These are phyloP conservation scores for Grammomys dolichurus DNA, from an alignment of 2,113 vertebrate species.

Conservation along the genomic window DNA sequence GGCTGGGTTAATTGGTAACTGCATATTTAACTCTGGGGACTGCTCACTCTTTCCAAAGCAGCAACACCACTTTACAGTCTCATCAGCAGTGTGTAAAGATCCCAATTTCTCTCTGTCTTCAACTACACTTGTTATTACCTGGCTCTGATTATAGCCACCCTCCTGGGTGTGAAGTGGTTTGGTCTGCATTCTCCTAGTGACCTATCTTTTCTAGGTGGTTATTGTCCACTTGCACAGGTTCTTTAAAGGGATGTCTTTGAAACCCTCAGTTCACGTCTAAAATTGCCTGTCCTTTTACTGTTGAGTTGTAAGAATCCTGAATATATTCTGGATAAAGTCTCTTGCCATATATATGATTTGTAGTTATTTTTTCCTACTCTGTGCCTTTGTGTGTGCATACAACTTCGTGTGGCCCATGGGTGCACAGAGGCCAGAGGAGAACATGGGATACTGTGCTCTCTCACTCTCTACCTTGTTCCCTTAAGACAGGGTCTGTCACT, in stretches of 20 bases:
- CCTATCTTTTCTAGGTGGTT: neutral
- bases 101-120: neutral
- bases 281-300: neutral
- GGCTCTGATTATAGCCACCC: neutral
- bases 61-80: neutral
- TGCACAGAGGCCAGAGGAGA: neutral
- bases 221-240: neutral
- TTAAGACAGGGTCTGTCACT: neutral
- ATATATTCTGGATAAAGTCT: neutral
- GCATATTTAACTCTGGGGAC: neutral
- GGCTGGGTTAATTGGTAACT: neutral
- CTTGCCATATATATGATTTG: slow-evolving; percentile 14
- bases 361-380: neutral
- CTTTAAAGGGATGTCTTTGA: slow-evolving; percentile 32
- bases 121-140: neutral
- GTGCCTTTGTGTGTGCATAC: neutral
- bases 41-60: neutral
- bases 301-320: neutral
- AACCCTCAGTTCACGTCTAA: neutral
- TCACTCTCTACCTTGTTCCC: neutral
- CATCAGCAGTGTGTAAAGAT: neutral
- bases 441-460: neutral
- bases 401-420: neutral
- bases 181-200: neutral
- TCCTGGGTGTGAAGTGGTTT: neutral